Conservation (phyloP, 2,113 vertebrate genomes). For the Seriola aureovittata region DNA sequence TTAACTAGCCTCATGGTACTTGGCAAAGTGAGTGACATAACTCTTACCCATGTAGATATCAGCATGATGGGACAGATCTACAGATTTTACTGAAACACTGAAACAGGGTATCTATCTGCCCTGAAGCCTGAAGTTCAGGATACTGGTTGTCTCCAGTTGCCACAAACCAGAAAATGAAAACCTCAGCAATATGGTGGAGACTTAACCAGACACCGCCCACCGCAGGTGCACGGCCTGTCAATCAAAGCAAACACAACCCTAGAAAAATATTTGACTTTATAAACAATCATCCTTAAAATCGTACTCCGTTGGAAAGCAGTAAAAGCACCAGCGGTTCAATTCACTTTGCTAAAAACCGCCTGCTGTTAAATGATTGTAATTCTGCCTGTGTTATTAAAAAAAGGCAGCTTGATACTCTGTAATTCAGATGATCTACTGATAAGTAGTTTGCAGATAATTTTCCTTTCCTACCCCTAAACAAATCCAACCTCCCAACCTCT, state of each 20-base stretch:
- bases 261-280: background rate
- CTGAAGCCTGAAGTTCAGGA: too few relatives aligned
- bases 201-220: background rate
- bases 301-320: background rate
- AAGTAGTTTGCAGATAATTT: conserved; percentile 23
- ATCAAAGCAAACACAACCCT: background rate
- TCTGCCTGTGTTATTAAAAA: conserved; percentile 17
- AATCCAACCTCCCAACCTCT: conserved; percentile 21
- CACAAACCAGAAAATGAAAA: background rate
- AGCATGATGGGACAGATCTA: too few relatives aligned
- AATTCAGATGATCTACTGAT: conserved; percentile 20
- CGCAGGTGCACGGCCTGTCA: background rate
- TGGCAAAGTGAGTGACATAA: too few relatives aligned
- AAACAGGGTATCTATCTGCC: too few relatives aligned
- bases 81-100: too few relatives aligned
- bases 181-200: background rate
- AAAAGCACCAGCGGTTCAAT: background rate
- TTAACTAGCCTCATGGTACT: too few relatives aligned
- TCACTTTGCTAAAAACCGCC: background rate
- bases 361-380: background rate
- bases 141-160: too few relatives aligned
- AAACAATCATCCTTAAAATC: background rate
- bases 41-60: too few relatives aligned
- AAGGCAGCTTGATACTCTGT: background rate
- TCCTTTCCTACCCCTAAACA: conserved; percentile 1